Evolutionary conservation across 2,113 vertebrate species (phyloP).

Genomic region (Colinus virginianus): DNA sequence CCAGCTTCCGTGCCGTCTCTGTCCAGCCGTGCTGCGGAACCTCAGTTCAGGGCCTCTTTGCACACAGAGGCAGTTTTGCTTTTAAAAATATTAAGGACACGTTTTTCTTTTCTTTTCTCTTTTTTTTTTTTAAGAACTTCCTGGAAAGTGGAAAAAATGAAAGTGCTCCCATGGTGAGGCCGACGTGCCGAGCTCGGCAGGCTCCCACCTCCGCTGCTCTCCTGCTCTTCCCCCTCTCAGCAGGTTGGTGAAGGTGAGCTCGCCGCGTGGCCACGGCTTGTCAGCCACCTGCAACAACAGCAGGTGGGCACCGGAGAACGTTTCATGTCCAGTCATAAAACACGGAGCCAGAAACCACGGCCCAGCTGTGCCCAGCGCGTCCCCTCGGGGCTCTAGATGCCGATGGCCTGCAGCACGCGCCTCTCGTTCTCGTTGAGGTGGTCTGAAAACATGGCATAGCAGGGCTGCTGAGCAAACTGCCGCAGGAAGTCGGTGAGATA

Average conservation of each 20-base stretch:
- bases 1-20: background rate
- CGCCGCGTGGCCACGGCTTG: background rate
- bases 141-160: conserved; percentile 68
- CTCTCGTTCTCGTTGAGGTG: conserved; percentile 93
- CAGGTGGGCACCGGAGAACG: conserved; percentile 55
- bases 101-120: conserved; percentile 12
- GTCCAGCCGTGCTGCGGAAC: conserved; percentile 27
- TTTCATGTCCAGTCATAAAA: conserved; percentile 70
- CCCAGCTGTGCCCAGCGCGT: background rate
- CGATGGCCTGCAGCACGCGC: conserved; percentile 92
- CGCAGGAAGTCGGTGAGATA: conserved; percentile 97
- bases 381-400: conserved; percentile 79
- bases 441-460: conserved; percentile 94
- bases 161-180: conserved; percentile 69
- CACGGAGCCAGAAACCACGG: conserved; percentile 10
- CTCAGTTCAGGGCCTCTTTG: conserved; percentile 43
- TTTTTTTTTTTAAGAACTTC: conserved; percentile 53
- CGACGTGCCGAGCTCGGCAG: conserved; percentile 54
- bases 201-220: conserved; percentile 25
- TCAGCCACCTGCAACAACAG: conserved; percentile 15
- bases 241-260: conserved; percentile 50
- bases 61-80: conserved; percentile 31
- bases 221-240: conserved; percentile 44
- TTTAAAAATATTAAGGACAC: conserved; percentile 63
- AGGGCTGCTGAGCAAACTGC: conserved; percentile 97